A percentile compares a stretch with the other conserved stretches of the same genome.
These are phyloP conservation scores for Elanoides forficatus DNA, from an alignment of 2,113 vertebrate species.

Conservation along the genomic window DNA sequence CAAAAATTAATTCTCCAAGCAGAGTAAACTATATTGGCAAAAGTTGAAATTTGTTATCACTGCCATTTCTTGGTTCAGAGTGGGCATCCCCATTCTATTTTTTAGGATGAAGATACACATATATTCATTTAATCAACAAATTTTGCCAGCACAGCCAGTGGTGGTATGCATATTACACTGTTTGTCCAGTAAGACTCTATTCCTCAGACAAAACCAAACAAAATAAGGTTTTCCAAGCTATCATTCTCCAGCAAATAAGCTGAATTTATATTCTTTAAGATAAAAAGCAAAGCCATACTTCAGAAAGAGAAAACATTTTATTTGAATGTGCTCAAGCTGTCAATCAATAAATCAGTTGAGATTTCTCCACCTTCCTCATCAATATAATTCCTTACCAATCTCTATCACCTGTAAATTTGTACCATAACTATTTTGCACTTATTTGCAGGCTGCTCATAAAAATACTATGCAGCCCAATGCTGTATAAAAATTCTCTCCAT, in stretches of 20 bases:
- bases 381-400: not conserved
- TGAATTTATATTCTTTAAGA: not conserved
- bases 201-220: not conserved
- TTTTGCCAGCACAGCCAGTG: not conserved
- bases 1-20: not conserved
- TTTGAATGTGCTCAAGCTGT: not conserved
- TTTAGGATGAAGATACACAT: not conserved
- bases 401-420: not conserved
- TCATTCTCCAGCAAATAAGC: not conserved
- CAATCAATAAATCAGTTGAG: not conserved
- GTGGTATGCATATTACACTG: not conserved
- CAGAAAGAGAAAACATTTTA: not conserved
- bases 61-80: not conserved
- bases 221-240: not conserved
- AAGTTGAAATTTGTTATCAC: not conserved
- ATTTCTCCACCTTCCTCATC: not conserved
- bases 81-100: not conserved
- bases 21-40: not conserved
- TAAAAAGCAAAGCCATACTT: not conserved
- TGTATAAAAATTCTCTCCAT: not conserved
- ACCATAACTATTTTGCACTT: not conserved
- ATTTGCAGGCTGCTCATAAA: not conserved
- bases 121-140: not conserved
- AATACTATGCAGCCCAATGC: not conserved
- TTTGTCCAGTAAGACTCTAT: not conserved